Evolutionary conservation across 2,888 invertebrate species (phyloP).

Genomic region (Mesoligia furuncula): DNA sequence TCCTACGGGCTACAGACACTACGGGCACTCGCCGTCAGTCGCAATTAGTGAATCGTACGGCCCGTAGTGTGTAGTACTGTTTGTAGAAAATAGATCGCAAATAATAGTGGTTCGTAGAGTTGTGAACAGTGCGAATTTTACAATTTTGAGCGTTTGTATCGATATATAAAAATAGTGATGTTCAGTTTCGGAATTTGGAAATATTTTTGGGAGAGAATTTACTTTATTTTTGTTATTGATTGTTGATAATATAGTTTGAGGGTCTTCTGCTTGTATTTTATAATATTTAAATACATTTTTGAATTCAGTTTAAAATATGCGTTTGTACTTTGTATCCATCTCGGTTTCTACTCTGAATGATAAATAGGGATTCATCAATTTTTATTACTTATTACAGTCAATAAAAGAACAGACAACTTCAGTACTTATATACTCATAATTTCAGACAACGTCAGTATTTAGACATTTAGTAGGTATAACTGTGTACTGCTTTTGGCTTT

Average conservation of each 20-base stretch:
- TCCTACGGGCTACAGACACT: conserved; percentile 56
- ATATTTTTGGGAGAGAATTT: not conserved
- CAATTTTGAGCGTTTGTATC: not conserved
- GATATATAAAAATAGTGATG: not conserved
- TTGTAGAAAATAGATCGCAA: conserved; percentile 22
- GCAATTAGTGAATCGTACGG: conserved; percentile 62
- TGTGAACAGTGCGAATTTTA: not conserved
- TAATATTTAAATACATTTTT: not conserved
- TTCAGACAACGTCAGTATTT: not conserved
- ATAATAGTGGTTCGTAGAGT: not conserved
- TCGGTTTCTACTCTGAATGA: not conserved
- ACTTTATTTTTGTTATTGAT: not conserved
- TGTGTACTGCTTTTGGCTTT: not conserved
- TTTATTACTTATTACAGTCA: not conserved
- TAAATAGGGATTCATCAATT: not conserved
- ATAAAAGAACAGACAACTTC: not conserved
- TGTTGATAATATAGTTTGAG: not conserved
- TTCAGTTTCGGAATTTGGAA: not conserved
- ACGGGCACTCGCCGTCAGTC: conserved; percentile 51
- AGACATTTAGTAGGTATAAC: not conserved
- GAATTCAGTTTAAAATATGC: not conserved
- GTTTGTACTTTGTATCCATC: not conserved
- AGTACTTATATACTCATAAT: not conserved
- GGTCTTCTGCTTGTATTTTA: not conserved
- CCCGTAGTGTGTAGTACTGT: conserved; percentile 25